Base-by-base conservation (phyloP, 2,888 invertebrate species). In the Callyntrura guangdongensis region DNA sequence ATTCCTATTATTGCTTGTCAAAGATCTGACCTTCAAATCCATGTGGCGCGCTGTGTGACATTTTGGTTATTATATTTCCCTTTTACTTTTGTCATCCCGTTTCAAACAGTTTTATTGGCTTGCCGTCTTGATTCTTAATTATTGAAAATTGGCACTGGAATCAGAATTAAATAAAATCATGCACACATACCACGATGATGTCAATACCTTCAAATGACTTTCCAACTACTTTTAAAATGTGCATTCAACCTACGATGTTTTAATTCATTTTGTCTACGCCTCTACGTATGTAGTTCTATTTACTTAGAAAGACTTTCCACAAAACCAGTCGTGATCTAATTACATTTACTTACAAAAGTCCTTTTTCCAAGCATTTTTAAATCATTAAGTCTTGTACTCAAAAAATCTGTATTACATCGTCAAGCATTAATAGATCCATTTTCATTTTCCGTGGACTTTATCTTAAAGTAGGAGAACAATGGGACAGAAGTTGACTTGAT, bases 401-500 rank as follows among this genome's bases (percentile, higher is more conserved):
- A 53, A 53, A 53, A 14, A n/a, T 56, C 17, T n/a, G 56, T 56
- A 4, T 36, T 36, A 36, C 36, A 36, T 36, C 6, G 2, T 36
- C 36, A 2, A 36, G 36, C 2, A 36, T 36, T 36, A 36, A 36
- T 36, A 36, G 36, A 36, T 6, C 36, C 36, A 36, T 36, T 36
- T 36, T 36, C 36, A 36, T 36, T 6, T n/a, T n/a, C 17, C 12
- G 11, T 82, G 64, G 64, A 82, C 64, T 64, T 82, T 64, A 45
- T 45, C 22, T 45, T 45, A 2, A 17, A n/a, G n/a, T n/a, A 59
- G n/a, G 0, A 9, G 17, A 72, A 72, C 72, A 72, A 81, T 59
- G 87, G 88, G 91, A 92, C 90, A 81, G 17, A 17, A 17, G n/a
- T 88, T 88, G 86, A 92, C 91, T 92, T 92, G 93, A 92, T 92